phyloP scores from a whole-genome alignment of 2,888 invertebrate genomes.

The Eilema griseolum region DNA sequence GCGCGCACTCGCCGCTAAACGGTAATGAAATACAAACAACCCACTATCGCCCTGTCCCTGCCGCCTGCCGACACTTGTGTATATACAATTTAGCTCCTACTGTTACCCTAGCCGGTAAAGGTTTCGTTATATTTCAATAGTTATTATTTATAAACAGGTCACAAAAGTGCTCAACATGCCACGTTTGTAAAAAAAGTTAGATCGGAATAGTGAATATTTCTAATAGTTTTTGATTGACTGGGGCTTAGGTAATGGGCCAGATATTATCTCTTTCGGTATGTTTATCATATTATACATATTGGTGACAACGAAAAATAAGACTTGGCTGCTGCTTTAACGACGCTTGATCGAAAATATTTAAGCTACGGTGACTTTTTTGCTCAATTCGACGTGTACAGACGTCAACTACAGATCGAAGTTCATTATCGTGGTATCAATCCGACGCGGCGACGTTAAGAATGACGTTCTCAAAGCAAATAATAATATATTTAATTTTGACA shows the following conservation, averaged over 20 bases:
- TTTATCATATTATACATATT: no score
- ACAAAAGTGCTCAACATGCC: background rate
- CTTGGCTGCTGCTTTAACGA: no score
- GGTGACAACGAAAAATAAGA: no score
- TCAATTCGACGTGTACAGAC: background rate
- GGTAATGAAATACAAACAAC: slow-evolving; percentile 18
- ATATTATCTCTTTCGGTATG: background rate
- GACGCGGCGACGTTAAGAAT: no score
- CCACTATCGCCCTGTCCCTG: background rate
- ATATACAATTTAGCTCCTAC: background rate
- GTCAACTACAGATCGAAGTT: background rate
- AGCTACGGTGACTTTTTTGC: no score
- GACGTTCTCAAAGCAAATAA: no score
- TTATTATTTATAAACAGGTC: background rate
- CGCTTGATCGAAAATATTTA: no score
- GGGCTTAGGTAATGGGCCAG: background rate
- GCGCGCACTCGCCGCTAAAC: background rate
- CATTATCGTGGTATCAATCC: no score
- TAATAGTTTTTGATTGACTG: background rate
- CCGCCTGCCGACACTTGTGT: background rate
- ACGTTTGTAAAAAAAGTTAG: background rate
- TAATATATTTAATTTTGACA: background rate
- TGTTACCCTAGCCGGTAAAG: slow-evolving; percentile 1
- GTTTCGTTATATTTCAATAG: background rate
- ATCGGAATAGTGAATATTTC: background rate